A percentile compares a stretch with the other conserved stretches of the same genome.
Conservation (phyloP, 2,113 vertebrate species). For the Glaucidium brasilianum region DNA sequence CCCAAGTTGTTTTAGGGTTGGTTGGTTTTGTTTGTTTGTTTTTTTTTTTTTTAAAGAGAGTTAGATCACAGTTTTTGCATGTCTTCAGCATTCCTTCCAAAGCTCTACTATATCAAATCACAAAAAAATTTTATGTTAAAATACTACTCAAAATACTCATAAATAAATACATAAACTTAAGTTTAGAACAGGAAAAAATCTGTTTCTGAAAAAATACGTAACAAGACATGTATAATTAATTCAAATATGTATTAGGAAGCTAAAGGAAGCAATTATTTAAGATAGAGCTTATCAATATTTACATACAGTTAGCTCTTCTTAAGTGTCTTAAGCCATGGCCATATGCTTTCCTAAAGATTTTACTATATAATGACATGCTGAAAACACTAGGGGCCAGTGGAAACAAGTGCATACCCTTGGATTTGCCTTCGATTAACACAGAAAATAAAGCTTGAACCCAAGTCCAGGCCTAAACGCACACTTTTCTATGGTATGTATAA, state of each 20-base stretch:
- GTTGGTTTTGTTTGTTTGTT: background rate
- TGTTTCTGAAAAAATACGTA: background rate
- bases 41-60: background rate
- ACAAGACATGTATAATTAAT: background rate
- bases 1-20: background rate
- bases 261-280: background rate
- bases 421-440: background rate
- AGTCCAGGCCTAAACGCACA: background rate
- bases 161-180: background rate
- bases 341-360: background rate
- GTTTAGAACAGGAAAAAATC: background rate
- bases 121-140: background rate
- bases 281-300: background rate
- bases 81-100: background rate
- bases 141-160: background rate
- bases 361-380: background rate
- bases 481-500: background rate
- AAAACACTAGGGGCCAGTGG: background rate
- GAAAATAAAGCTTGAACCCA: background rate
- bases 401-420: rapidly evolving
- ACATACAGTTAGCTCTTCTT: background rate
- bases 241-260: background rate
- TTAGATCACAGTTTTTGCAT: background rate
- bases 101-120: background rate
- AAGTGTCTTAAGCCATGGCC: background rate